These are phyloP conservation scores for Acleris cristana DNA, from an alignment of 2,888 invertebrate species.

Conservation along the genomic window DNA sequence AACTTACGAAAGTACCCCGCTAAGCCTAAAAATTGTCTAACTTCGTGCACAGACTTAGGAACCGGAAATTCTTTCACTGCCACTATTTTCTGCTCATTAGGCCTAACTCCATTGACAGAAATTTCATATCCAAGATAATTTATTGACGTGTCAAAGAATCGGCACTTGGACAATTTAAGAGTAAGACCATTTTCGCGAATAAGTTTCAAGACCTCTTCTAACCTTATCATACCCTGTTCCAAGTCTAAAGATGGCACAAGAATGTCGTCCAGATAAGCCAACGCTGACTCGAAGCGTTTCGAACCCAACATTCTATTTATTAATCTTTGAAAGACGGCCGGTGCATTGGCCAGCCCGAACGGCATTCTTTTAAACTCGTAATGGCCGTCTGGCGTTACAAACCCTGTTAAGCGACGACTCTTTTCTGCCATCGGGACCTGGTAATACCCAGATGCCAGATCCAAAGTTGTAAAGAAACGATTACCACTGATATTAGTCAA, in stretches of 20 bases:
- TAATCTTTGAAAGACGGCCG: background rate
- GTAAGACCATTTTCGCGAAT: constrained; percentile 10
- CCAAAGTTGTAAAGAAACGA: background rate
- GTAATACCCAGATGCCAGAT: constrained; percentile 11
- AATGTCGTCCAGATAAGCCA: background rate
- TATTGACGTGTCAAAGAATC: constrained; percentile 34
- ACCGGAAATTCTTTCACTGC: constrained; percentile 46
- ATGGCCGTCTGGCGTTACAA: constrained; percentile 6
- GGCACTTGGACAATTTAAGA: constrained; percentile 27
- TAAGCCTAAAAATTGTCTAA: constrained; percentile 49
- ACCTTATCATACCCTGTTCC: constrained; percentile 13
- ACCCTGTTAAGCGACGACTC: background rate
- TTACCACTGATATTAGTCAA: constrained; percentile 1
- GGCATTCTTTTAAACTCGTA: constrained; percentile 6
- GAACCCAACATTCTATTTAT: background rate
- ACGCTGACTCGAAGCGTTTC: background rate
- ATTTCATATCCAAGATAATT: constrained; percentile 51
- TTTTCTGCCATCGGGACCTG: background rate
- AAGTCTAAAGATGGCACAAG: background rate
- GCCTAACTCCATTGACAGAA: constrained; percentile 44
- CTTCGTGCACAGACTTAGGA: constrained; percentile 45
- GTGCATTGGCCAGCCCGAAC: constrained; percentile 2
- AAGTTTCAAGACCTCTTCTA: constrained; percentile 20
- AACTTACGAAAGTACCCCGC: constrained; percentile 36
- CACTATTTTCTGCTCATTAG: constrained; percentile 46